Conservation (phyloP, 1,140 invertebrate genomes). For the Sycobia sp. region DNA sequence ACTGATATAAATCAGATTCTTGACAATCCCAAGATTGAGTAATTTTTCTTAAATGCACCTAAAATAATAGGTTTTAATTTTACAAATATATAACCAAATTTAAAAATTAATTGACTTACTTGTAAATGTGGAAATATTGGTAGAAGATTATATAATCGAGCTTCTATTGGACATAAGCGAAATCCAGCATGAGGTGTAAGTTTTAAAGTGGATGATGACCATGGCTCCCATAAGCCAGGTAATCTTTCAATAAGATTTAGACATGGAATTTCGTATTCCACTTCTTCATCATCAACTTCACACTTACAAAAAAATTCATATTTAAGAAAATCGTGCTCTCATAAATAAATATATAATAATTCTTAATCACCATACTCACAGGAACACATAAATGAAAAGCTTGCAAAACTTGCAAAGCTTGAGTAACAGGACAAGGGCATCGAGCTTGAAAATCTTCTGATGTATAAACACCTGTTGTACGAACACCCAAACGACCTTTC, state of each 20-base stretch:
- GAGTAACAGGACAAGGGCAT: constrained; percentile 75
- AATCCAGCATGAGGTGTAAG: constrained; percentile 73
- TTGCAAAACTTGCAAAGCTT: constrained; percentile 73
- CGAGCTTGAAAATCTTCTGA: constrained; percentile 79
- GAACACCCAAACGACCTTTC: constrained; percentile 64
- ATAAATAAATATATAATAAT: background rate
- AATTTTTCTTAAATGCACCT: constrained; percentile 66
- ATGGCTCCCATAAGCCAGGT: constrained; percentile 75
- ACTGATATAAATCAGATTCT: constrained; percentile 77
- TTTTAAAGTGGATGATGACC: constrained; percentile 64
- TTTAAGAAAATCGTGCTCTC: background rate
- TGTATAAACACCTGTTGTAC: constrained; percentile 78
- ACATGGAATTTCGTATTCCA: constrained; percentile 83
- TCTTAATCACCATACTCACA: constrained; percentile 50
- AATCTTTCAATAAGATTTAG: constrained; percentile 77
- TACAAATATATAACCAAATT: background rate
- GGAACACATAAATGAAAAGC: constrained; percentile 74
- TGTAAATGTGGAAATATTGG: constrained; percentile 76
- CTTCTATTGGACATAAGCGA: constrained; percentile 65
- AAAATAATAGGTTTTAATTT: constrained; percentile 9
- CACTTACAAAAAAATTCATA: constrained; percentile 60
- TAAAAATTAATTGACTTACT: constrained; percentile 50
- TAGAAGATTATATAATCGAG: constrained; percentile 67
- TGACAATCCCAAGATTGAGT: constrained; percentile 66
- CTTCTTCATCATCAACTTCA: constrained; percentile 73